phyloP scores from a whole-genome alignment of 53 echinoderm and acorn worm genomes.

The Patiria pectinifera region DNA sequence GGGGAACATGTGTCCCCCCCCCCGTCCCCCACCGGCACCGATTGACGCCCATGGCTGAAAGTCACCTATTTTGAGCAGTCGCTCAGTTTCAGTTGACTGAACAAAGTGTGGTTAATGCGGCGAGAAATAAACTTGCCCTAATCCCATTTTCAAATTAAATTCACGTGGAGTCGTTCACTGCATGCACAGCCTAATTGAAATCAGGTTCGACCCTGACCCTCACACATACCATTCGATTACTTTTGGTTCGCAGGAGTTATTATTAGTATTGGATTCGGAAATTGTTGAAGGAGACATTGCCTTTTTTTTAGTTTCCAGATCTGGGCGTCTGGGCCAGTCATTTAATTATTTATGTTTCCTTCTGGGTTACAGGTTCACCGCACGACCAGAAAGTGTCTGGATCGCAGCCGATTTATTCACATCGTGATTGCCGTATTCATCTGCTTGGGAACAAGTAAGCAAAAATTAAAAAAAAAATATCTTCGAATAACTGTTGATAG shows the following conservation, averaged over 20 bases:
- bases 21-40: too few relatives aligned
- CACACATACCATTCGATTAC: not conserved
- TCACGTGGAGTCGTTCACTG: not conserved
- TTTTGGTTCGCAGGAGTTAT: not conserved
- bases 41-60: too few relatives aligned
- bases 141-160: not conserved
- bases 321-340: not conserved
- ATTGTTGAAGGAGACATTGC: not conserved
- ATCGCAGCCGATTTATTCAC: conserved; percentile 82
- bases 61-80: too few relatives aligned
- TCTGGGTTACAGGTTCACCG: conserved; percentile 70
- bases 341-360: conserved; percentile 1
- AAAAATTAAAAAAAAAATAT: not conserved
- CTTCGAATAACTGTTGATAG: not conserved
- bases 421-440: conserved; percentile 85
- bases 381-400: conserved; percentile 71
- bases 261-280: not conserved
- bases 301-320: not conserved
- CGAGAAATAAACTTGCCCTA: not conserved
- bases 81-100: too few relatives aligned
- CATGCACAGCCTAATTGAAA: not conserved
- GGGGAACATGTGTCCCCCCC: too few relatives aligned
- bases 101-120: not conserved
- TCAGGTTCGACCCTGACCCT: not conserved
- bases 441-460: conserved; percentile 84